Evolutionary conservation across 2,113 vertebrate species (phyloP).

Genomic region (Procapra przewalskii): DNA sequence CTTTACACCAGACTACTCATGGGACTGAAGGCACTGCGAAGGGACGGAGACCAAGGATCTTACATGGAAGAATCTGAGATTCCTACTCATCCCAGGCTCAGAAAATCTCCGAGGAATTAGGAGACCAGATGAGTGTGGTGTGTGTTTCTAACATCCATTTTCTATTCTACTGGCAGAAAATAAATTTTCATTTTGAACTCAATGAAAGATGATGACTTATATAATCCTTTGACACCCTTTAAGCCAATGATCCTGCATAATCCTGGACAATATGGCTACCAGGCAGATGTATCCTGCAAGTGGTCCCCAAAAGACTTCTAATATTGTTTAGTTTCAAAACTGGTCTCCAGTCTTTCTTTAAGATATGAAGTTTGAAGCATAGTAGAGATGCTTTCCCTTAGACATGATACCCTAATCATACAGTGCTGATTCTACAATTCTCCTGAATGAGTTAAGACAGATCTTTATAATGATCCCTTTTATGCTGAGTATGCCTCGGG

Average conservation of each 20-base stretch:
- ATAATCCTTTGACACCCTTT: not conserved
- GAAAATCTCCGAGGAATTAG: not conserved
- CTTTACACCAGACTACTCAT: not conserved
- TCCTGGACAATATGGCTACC: not conserved
- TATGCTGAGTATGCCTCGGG: not conserved
- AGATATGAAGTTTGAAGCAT: not conserved
- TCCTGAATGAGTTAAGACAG: not conserved
- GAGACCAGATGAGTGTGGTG: not conserved
- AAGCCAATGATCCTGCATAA: not conserved
- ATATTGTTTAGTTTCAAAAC: not conserved
- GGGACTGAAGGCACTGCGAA: accelerated
- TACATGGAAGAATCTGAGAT: not conserved
- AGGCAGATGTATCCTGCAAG: not conserved
- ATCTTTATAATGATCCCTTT: not conserved
- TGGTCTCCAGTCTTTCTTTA: not conserved
- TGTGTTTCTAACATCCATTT: not conserved
- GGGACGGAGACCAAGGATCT: not conserved
- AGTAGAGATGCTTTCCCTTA: not conserved
- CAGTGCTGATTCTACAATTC: not conserved
- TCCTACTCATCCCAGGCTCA: not conserved
- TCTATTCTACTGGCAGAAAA: not conserved
- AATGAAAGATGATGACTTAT: not conserved
- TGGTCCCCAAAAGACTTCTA: not conserved
- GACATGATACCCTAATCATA: not conserved
- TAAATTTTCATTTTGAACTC: not conserved